Base-by-base conservation (phyloP, 1,140 invertebrate genomes). In the Triops cancriformis region DNA sequence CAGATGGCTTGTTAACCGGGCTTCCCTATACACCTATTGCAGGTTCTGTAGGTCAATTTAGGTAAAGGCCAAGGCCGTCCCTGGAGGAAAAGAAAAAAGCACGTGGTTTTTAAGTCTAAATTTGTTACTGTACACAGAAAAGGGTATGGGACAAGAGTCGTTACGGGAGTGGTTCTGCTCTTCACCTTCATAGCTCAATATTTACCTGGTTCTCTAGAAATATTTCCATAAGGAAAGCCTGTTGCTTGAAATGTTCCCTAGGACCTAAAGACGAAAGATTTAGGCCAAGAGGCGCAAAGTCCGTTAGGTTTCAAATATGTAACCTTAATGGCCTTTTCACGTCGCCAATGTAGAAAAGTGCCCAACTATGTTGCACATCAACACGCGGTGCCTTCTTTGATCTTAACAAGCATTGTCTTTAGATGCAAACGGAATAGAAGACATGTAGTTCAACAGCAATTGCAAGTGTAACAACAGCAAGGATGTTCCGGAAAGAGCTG, bases 41-140 rank as follows among this genome's bases (percentile, higher is more conserved):
- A 23, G 51, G 18, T 14, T 64, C 51, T 64, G 45, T 64, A 64
- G 51, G 51, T 64, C 51, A 64, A 23, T 64, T 18, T 64, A 64
- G 51, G 51, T 64, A 64, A 64, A 64, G 51, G 51, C 51, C 51
- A 64, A 64, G 51, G 51, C 51, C 51, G 51, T 64, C 51, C 23
- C 11, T 64, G 14, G 6, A 64, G 14, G 51, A 14, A 64, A 14
- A 1, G 23, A 23, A 7, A 64, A 23, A 64, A 64, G 23, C 51
- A 64, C 51, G 51, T 64, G 51, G 51, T 23, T 14, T 45, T 11
- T 64, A n/a, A 64, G 51, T 12, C 51, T 64, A 64, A 14, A 64
- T 18, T 6, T 23, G 18, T 64, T 64, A 64, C 51, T 64, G n/a
- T 23, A 64, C 5, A 64, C 14, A 64, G 18, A 64, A 64, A 23